Evolutionary conservation across 2,113 vertebrate genomes (phyloP).

Genomic region (Phyllostomus hastatus): DNA sequence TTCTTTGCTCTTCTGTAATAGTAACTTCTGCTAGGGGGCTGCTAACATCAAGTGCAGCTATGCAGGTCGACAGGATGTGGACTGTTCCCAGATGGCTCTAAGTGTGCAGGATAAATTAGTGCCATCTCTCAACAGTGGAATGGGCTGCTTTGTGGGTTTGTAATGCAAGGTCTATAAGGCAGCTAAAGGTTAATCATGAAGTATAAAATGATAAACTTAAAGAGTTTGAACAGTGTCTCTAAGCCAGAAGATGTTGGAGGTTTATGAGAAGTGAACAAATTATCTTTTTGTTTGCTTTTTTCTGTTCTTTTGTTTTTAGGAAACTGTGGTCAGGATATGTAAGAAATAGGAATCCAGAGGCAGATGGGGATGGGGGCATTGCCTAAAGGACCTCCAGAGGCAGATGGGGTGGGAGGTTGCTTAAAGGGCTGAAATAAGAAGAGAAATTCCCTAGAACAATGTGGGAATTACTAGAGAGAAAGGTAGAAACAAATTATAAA

Average conservation of each 20-base stretch:
- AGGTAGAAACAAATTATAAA: background rate
- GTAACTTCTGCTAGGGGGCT: accelerated
- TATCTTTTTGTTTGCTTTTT: background rate
- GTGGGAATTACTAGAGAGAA: background rate
- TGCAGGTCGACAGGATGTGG: background rate
- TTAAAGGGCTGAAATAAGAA: background rate
- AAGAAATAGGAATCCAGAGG: background rate
- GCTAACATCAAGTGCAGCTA: no score
- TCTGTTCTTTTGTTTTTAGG: background rate
- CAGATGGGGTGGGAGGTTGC: background rate
- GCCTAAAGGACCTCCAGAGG: background rate
- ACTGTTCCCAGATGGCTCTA: background rate
- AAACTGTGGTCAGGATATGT: background rate
- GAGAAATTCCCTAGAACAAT: background rate
- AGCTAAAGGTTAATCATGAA: background rate
- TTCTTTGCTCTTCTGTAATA: background rate
- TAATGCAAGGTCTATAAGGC: background rate
- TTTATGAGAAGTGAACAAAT: background rate
- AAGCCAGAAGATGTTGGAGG: background rate
- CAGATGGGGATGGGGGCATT: background rate
- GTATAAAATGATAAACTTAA: background rate
- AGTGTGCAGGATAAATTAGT: background rate
- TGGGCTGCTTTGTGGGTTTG: background rate
- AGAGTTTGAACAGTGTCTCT: background rate
- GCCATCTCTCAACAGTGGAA: background rate